phyloP scores from a whole-genome alignment of 2,888 invertebrate species.

The Brachypterus glaber region DNA sequence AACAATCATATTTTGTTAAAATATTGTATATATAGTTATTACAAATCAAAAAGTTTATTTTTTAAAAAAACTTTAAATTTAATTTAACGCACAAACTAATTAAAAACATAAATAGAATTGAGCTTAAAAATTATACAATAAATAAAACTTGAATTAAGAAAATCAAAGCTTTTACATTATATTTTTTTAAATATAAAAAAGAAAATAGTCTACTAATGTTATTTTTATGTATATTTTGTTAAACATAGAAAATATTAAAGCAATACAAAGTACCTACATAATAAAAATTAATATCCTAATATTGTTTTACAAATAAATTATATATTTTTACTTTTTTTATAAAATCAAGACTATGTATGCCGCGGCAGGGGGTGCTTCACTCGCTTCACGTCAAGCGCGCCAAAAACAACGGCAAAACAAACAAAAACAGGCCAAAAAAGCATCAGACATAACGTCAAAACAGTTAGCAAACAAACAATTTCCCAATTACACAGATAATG shows the following conservation, averaged over 20 bases:
- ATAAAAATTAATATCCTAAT: too few relatives aligned
- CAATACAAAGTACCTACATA: too few relatives aligned
- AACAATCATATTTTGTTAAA: constrained; percentile 21
- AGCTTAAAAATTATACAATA: neutral
- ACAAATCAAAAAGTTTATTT: constrained; percentile 2
- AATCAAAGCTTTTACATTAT: too few relatives aligned
- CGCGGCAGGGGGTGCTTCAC: constrained; percentile 79
- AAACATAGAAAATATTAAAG: too few relatives aligned
- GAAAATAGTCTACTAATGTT: too few relatives aligned
- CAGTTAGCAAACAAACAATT: constrained; percentile 44
- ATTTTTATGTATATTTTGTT: too few relatives aligned
- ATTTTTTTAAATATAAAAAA: too few relatives aligned
- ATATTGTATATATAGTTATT: constrained; percentile 13
- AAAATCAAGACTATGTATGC: constrained; percentile 60
- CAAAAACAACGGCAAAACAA: constrained; percentile 46
- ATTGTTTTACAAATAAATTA: too few relatives aligned
- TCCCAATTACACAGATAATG: constrained; percentile 46
- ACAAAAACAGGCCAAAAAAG: constrained; percentile 45
- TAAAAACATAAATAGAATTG: neutral
- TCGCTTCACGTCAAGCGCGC: constrained; percentile 72
- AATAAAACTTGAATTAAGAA: neutral
- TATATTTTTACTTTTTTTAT: too few relatives aligned
- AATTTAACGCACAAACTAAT: constrained; percentile 3
- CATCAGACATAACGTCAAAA: constrained; percentile 36
- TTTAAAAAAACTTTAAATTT: constrained; percentile 1